Evolutionary conservation across 2,888 invertebrate species (phyloP).

Genomic region (Drosophila antonietae): DNA sequence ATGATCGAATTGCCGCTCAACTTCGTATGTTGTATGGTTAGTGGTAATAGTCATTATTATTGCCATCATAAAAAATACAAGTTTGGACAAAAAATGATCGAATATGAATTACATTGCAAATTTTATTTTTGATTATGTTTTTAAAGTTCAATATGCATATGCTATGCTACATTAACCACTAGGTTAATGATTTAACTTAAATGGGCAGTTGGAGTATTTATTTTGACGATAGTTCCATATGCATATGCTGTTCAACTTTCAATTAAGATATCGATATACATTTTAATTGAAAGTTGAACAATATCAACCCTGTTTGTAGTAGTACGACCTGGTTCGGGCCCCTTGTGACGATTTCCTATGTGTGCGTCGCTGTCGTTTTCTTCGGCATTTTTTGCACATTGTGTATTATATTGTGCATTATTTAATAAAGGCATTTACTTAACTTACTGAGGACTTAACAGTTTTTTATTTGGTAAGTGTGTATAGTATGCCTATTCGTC

Average conservation of each 20-base stretch:
- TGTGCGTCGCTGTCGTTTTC: conserved; percentile 53
- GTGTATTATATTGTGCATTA: conserved; percentile 29
- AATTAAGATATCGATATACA: conserved; percentile 2
- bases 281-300: neutral
- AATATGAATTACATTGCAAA: neutral
- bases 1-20: no score
- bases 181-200: no score
- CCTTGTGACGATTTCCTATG: conserved; percentile 26
- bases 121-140: neutral
- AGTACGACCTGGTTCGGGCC: conserved; percentile 25
- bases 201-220: no score
- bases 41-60: neutral
- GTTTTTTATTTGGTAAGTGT: conserved; percentile 32
- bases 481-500: neutral
- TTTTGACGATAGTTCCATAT: no score
- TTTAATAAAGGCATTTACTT: conserved; percentile 20
- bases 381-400: conserved; percentile 61
- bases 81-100: neutral
- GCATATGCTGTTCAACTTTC: no score
- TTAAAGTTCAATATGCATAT: neutral
- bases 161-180: neutral
- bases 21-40: no score
- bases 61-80: neutral
- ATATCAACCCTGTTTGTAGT: conserved; percentile 11
- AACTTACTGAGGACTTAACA: neutral